Base-by-base conservation (phyloP, 2,113 vertebrate species). In the Hippocampus mohnikei region DNA sequence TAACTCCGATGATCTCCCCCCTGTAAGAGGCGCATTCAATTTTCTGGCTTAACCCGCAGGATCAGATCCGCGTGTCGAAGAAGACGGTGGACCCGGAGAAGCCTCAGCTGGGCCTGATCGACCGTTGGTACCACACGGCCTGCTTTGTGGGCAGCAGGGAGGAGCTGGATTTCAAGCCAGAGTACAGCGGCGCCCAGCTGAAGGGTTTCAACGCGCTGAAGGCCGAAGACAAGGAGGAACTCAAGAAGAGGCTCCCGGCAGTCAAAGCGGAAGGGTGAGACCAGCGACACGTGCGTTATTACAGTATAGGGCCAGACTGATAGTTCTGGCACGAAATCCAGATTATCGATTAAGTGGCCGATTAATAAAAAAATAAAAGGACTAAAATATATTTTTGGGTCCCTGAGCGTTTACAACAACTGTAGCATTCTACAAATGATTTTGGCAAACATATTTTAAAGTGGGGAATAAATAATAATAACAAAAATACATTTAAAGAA, bases 21-120 rank as follows among this genome's bases (percentile, higher is more conserved):
- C 5, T 8, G 5, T 20, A 25, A 25, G 25, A 12, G 2, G 23
- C 12, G 10, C 25, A 2, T 58, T 29, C 2, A 15, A 15, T 27
- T 52, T 12, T 63, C n/a, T 27, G 58, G 11, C 1, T 0, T 71
- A 16, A 44, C 42, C 37, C 61, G 2, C 80, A 99, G 97, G 97
- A 96, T 78, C 95, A 96, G 70, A 93, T 99, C 41, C 94, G 97
- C 18, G 90, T 99, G 66, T 99, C 97, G 25, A 98, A 97, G 91
- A 99, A 99, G 89, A 91, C 94, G 5, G 88, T 98, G 77, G 94
- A 98, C 83, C 91, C 95, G 0, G 96, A 98, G 74, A 97, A 98
- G 85, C 97, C 97, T 0, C 97, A 98, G 76, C 89, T 99, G 87
- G 97, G 97, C 21, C 93, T 99, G 92, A 98, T 99, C 0, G 97